These are phyloP conservation scores for Perca fluviatilis DNA, from an alignment of 2,113 vertebrate species.

Conservation along the genomic window DNA sequence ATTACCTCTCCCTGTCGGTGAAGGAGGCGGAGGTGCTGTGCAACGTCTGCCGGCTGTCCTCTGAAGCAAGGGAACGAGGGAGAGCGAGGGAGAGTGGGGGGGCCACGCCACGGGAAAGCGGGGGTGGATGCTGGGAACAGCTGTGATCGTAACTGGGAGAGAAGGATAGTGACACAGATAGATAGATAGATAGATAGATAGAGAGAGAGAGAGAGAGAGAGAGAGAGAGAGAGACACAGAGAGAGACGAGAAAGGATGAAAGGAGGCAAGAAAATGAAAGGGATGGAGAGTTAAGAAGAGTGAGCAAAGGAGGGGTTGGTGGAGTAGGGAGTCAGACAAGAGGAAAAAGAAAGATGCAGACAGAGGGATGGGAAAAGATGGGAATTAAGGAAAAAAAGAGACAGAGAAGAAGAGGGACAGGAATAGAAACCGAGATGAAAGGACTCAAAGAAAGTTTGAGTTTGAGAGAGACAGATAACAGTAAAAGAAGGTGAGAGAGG, in stretches of 20 bases:
- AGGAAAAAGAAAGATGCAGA: not conserved
- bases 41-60: slow-evolving; percentile 87
- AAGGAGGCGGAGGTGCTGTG: slow-evolving; percentile 86
- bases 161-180: slow-evolving; percentile 52
- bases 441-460: slow-evolving; percentile 38
- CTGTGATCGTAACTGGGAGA: slow-evolving; percentile 86
- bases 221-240: not conserved
- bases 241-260: slow-evolving; percentile 20
- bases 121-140: slow-evolving; percentile 85
- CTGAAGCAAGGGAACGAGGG: slow-evolving; percentile 82
- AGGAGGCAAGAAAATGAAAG: slow-evolving; percentile 12
- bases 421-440: slow-evolving; percentile 45
- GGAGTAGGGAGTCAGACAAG: not conserved
- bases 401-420: slow-evolving; percentile 1
- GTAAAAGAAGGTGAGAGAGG: slow-evolving; percentile 8
- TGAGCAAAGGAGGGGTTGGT: not conserved
- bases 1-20: slow-evolving; percentile 87
- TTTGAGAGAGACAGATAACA: slow-evolving; percentile 32
- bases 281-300: not conserved
- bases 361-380: not conserved
- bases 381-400: slow-evolving; percentile 9
- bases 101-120: slow-evolving; percentile 81
- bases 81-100: slow-evolving; percentile 84
- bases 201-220: not conserved
- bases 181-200: slow-evolving; percentile 10